Base-by-base conservation (phyloP, 2,888 invertebrate genomes). In the Drosophila cognata region DNA sequence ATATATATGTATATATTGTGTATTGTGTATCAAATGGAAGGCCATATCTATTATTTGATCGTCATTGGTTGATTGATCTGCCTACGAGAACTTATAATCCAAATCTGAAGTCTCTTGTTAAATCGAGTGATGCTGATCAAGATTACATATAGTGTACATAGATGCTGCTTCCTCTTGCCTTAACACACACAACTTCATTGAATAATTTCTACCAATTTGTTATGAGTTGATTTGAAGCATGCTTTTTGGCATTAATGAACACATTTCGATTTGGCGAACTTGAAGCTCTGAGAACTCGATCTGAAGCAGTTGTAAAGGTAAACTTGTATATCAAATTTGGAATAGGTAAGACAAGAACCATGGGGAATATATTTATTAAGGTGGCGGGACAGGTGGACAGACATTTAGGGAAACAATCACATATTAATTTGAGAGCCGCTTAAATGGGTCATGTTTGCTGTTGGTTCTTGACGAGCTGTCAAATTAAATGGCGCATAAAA, bases 401-500 rank as follows among this genome's bases (percentile, higher is more conserved):
- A 2, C 21, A 41, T 21, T 41, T 41, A 35, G 2, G 16, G 8
- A 18, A n/a, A n/a, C 8, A 41, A 38, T 0, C 4, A 41, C 4
- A n/a, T 4, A n/a, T 41, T 41, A 1, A 1, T 43, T 43, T 43
- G 41, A 41, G 41, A 41, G 5, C 11, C 5, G 5, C n/a, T 11
- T 41, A 18, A 7, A 8, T n/a, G 41, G 5, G 16, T 8, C 8
- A 16, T 11, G 2, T 13, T 16, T 28, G 33, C 16, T 6, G 10
- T 25, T 13, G 35, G 10, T 21, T 41, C 61, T 46, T 71, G 62
- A 66, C 66, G 64, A 48, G 70, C 78, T 74, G 78, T 74, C 71
- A 78, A 77, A 81, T 83, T 81, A 88, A 84, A 84, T 73, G 73
- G 63, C 57, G 75, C 75, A 81, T 82, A 79, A 72, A 81, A 87